Percentiles rank a stretch among this genome's conserved stretches.
Evolutionary conservation across 2,113 vertebrate species (phyloP).

Genomic region (Bothrops jararaca): DNA sequence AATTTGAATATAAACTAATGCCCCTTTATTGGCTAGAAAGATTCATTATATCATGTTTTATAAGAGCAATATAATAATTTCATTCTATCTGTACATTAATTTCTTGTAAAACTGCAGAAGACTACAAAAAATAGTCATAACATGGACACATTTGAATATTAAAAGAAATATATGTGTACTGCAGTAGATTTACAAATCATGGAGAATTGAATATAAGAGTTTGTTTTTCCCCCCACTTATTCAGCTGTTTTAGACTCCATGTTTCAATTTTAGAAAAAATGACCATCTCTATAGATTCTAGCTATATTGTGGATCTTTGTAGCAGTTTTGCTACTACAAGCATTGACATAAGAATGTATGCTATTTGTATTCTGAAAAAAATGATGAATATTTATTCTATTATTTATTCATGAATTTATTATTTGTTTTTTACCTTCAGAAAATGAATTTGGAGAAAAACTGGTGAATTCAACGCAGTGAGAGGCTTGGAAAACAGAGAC

Average conservation of each 20-base stretch:
- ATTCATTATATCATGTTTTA: neutral
- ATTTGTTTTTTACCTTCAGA: slow-evolving; percentile 70
- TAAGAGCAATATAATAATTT: slow-evolving; percentile 18
- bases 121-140: neutral
- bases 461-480: slow-evolving; percentile 75
- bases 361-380: neutral
- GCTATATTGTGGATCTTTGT: neutral
- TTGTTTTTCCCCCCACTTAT: neutral
- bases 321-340: neutral
- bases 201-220: neutral
- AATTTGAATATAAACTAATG: slow-evolving; percentile 18
- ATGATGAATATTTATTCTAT: neutral
- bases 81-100: neutral
- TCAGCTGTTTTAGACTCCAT: neutral
- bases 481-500: slow-evolving; percentile 69
- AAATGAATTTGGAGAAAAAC: slow-evolving; percentile 82
- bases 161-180: neutral
- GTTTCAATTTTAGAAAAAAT: neutral
- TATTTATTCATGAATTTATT: neutral
- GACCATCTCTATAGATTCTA: neutral
- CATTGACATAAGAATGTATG: neutral
- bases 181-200: neutral
- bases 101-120: fast-evolving
- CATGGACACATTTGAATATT: slow-evolving; percentile 13
- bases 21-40: fast-evolving